These are phyloP conservation scores for Pseudorhombus dupliciocellatus DNA, from an alignment of 2,113 vertebrate species.

Conservation along the genomic window DNA sequence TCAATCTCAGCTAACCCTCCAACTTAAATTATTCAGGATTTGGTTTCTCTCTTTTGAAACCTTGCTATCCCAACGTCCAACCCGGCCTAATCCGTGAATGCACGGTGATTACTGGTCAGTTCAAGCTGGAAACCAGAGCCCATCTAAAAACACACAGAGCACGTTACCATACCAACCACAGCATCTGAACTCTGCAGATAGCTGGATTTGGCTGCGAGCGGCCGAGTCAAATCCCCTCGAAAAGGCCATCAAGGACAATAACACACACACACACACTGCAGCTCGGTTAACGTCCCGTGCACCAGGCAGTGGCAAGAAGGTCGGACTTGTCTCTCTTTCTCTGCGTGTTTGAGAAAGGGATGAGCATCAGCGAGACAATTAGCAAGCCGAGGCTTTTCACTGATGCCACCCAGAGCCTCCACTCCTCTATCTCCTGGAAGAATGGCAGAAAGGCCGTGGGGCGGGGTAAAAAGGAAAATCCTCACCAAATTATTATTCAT, in stretches of 20 bases:
- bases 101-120: conserved; percentile 76
- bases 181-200: conserved; percentile 82
- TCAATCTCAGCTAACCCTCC: conserved; percentile 11
- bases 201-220: conserved; percentile 82
- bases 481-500: conserved; percentile 85
- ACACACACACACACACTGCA: conserved; percentile 55
- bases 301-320: conserved; percentile 86
- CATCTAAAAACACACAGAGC: conserved; percentile 74
- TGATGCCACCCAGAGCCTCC: conserved; percentile 88
- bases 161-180: conserved; percentile 81
- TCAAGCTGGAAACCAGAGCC: conserved; percentile 79
- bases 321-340: conserved; percentile 83
- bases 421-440: conserved; percentile 76
- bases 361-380: conserved; percentile 84
- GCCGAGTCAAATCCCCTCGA: conserved; percentile 79
- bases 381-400: conserved; percentile 83
- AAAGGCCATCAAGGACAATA: conserved; percentile 71
- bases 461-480: conserved; percentile 80
- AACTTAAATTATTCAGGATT: conserved; percentile 63
- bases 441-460: conserved; percentile 59
- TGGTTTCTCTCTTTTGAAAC: conserved; percentile 49
- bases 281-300: conserved; percentile 49
- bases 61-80: conserved; percentile 64
- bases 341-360: conserved; percentile 86
- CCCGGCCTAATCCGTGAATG: conserved; percentile 75